Base-by-base conservation (phyloP, 2,113 vertebrate species). In the Choloepus hoffmanni region DNA sequence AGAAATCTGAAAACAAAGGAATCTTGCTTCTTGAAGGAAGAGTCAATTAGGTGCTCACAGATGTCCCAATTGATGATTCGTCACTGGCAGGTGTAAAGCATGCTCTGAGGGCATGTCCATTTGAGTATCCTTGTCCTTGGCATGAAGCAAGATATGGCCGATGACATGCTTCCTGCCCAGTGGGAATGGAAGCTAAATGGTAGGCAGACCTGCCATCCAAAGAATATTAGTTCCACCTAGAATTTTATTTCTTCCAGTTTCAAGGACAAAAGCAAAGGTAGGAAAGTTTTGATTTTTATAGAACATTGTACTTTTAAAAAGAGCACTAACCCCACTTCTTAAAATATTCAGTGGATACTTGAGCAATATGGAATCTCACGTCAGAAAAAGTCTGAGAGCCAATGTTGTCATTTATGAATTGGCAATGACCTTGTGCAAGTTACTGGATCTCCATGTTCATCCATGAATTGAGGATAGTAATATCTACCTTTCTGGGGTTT, bases 241-340 rank as follows among this genome's bases (percentile, higher is more conserved):
- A 96, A 73, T 96, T 94, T 97, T 81, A 95, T 95, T 95, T 89
- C 85, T 92, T 45, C 72, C 48, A 68, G 85, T 94, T 96, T 97
- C 95, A 97, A 97, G 96, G 97, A 81, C 96, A 96, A 91, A 92
- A 73, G 63, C 53, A 70, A 70, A 95, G 73, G 43, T 90, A 87
- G 78, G 77, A 78, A 91, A 92, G 33, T 72, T 91, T 85, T 78
- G 43, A 18, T 60, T 95, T 90, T 73, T 48, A 88, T 30, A 72
- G 78, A 94, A 67, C 70, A 40, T 36, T 7, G 18, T 33, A 28
- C 3, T 43, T 76, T 60, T 90, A 74, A 50, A 89, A 93, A 81
- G 50, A 76, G 19, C 33, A 65, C 8, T 55, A 21, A 73, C 67
- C 24, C 77, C 50, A 26, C 65, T 83, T 91, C 33, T 85, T 40